A percentile compares a stretch with the other conserved stretches of the same genome.
Conservation (phyloP, 2,888 invertebrate species). For the Brachyptera putata region DNA sequence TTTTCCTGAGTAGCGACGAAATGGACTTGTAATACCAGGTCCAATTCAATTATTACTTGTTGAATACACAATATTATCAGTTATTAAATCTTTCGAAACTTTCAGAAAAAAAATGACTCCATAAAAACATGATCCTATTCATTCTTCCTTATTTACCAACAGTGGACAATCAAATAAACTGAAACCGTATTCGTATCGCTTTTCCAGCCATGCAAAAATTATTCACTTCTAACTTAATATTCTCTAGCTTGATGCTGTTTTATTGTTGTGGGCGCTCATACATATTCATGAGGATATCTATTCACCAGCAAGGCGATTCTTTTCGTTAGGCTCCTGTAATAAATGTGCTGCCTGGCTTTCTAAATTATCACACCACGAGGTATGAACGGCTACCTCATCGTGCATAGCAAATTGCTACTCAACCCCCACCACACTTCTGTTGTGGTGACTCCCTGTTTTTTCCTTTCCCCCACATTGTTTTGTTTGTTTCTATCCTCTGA, state of each 20-base stretch:
- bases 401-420: constrained; percentile 7
- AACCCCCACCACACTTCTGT: no score
- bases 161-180: constrained; percentile 7
- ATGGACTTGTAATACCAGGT: no score
- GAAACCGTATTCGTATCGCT: neutral
- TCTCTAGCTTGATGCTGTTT: constrained; percentile 10
- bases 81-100: no score
- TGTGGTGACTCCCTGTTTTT: no score
- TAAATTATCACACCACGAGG: constrained; percentile 2
- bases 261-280: constrained; percentile 3
- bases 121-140: neutral
- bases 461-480: neutral
- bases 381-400: neutral
- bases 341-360: neutral
- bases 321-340: constrained; percentile 8
- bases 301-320: constrained; percentile 1
- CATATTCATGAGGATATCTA: constrained; percentile 1
- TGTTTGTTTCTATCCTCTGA: neutral
- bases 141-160: no score
- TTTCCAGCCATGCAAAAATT: neutral
- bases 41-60: no score
- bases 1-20: no score
- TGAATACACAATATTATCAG: no score
- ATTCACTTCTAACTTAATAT: constrained; percentile 15
- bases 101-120: no score